phyloP scores from a whole-genome alignment of 2,113 vertebrate genomes.

The Amblyopsis rosae region DNA sequence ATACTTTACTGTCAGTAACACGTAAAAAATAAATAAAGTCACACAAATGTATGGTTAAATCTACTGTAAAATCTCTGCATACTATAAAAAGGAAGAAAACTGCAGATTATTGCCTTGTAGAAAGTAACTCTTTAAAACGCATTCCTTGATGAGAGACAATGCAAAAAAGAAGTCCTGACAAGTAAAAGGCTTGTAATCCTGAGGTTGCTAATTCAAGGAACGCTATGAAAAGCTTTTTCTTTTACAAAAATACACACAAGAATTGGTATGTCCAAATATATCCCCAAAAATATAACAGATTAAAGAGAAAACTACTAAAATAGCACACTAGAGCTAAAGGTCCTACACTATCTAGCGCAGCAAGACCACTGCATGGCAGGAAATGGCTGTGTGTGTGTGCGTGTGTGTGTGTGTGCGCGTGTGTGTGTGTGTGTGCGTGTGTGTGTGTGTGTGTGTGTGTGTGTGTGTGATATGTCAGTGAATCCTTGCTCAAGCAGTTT shows the following conservation, averaged over 20 bases:
- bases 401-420: slow-evolving; percentile 30
- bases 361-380: slow-evolving; percentile 11
- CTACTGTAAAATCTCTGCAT: slow-evolving; percentile 12
- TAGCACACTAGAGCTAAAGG: not conserved
- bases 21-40: not conserved
- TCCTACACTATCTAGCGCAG: slow-evolving; percentile 31
- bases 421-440: slow-evolving; percentile 35
- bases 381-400: slow-evolving; percentile 9
- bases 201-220: not conserved
- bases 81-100: too few relatives aligned
- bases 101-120: not conserved
- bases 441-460: slow-evolving; percentile 25
- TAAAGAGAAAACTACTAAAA: not conserved
- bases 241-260: not conserved
- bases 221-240: slow-evolving; percentile 8
- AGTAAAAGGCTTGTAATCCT: not conserved
- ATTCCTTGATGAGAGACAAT: not conserved
- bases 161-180: not conserved
- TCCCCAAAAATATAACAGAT: not conserved
- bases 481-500: slow-evolving; percentile 44
- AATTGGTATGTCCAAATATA: not conserved
- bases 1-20: not conserved
- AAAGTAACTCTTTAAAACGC: not conserved
- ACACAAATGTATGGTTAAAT: slow-evolving; percentile 8
- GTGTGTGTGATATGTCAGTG: slow-evolving; percentile 42